phyloP scores from a whole-genome alignment of 2,888 invertebrate species.

The Hipparchia sbordonii region DNA sequence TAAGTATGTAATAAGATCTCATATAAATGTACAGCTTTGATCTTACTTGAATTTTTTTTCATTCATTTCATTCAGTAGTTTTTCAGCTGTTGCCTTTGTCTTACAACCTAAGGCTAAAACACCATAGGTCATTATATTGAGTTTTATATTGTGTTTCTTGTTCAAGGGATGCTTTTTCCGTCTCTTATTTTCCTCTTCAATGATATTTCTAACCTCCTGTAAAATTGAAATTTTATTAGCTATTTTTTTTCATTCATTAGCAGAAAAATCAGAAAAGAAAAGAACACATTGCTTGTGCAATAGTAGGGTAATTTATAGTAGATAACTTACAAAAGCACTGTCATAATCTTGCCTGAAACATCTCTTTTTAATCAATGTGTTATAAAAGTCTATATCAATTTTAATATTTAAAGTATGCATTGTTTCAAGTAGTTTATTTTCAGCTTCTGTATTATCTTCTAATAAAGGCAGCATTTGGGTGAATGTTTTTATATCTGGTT shows the following conservation, averaged over 20 bases:
- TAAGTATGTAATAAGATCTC: neutral
- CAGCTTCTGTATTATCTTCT: constrained; percentile 85
- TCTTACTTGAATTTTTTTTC: constrained; percentile 84
- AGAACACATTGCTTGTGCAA: neutral
- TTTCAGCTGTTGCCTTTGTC: constrained; percentile 83
- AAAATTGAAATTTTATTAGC: constrained; percentile 43
- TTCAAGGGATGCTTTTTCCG: constrained; percentile 61
- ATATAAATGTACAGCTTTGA: neutral
- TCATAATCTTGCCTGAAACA: constrained; percentile 87
- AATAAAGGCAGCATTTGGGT: constrained; percentile 89
- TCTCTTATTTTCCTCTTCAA: constrained; percentile 73
- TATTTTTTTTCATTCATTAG: neutral
- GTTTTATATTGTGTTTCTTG: constrained; percentile 77
- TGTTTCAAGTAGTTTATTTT: constrained; percentile 85
- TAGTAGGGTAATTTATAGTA: neutral
- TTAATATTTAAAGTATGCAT: constrained; percentile 84
- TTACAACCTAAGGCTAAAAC: constrained; percentile 91
- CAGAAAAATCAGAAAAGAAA: too few species aligned
- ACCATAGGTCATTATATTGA: constrained; percentile 93
- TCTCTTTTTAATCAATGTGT: constrained; percentile 92
- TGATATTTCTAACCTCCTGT: constrained; percentile 81
- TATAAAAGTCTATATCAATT: constrained; percentile 92
- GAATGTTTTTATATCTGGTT: constrained; percentile 90
- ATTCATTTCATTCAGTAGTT: constrained; percentile 88
- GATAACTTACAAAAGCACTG: constrained; percentile 85